A percentile compares a stretch with the other conserved stretches of the same genome.
Evolutionary conservation across 2,113 vertebrate species (phyloP).

Genomic region (Ochotona curzoniae): DNA sequence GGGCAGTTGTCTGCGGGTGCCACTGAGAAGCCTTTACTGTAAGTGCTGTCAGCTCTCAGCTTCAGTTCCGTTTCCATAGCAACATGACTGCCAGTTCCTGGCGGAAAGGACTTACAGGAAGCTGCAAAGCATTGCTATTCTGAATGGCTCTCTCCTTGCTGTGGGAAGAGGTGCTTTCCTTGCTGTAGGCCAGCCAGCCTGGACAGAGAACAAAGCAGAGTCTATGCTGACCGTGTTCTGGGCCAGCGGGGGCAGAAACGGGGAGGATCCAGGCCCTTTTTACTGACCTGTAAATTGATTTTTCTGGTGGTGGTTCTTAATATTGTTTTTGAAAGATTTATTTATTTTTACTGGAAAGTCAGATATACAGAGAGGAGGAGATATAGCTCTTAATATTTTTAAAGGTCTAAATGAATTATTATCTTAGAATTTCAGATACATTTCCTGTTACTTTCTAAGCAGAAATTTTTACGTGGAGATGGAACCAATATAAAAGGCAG

Average conservation of each 20-base stretch:
- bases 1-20: slow-evolving; percentile 28
- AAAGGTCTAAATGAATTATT: not conserved
- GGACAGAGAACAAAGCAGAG: slow-evolving; percentile 57
- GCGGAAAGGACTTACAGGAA: slow-evolving; percentile 65
- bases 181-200: slow-evolving; percentile 56
- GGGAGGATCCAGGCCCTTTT: not conserved
- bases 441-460: slow-evolving; percentile 27
- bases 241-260: slow-evolving; percentile 1
- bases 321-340: not conserved
- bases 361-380: no score
- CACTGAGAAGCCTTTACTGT: slow-evolving; percentile 55
- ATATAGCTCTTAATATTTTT: not conserved
- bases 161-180: slow-evolving; percentile 63
- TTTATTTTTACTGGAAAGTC: no score
- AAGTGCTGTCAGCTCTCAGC: slow-evolving; percentile 67
- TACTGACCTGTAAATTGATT: slow-evolving; percentile 32
- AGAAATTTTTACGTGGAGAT: slow-evolving; percentile 32
- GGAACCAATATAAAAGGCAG: not conserved
- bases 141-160: slow-evolving; percentile 73
- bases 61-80: slow-evolving; percentile 83
- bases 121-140: slow-evolving; percentile 78
- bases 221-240: slow-evolving; percentile 61
- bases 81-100: slow-evolving; percentile 74
- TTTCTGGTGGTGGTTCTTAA: not conserved
- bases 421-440: slow-evolving; percentile 33